A percentile compares a stretch with the other conserved stretches of the same genome.
Evolutionary conservation across 1,140 invertebrate species (phyloP).

Genomic region (Drosophila nasuta): DNA sequence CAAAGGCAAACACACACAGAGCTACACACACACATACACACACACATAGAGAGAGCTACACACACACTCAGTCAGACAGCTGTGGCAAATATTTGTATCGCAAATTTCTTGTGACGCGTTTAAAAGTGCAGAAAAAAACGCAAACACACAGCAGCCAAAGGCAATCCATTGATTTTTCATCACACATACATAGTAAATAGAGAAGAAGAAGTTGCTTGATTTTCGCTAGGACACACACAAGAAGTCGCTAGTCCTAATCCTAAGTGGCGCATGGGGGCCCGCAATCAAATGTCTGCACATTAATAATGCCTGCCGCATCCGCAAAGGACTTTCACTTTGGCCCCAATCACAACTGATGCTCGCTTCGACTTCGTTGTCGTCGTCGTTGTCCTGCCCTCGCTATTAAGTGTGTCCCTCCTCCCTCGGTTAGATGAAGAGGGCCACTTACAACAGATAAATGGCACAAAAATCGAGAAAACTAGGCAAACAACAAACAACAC

Average conservation of each 20-base stretch:
- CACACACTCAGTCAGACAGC: background rate
- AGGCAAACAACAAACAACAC: slow-evolving; percentile 58
- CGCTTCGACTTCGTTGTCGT: background rate
- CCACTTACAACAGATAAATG: slow-evolving; percentile 52
- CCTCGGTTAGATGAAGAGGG: background rate
- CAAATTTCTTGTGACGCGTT: slow-evolving; percentile 75
- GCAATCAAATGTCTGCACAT: slow-evolving; percentile 50
- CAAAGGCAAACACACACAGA: slow-evolving; percentile 8
- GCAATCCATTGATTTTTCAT: slow-evolving; percentile 79
- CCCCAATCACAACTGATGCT: slow-evolving; percentile 5
- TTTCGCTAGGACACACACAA: slow-evolving; percentile 13
- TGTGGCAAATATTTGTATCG: slow-evolving; percentile 39
- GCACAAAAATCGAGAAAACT: slow-evolving; percentile 58
- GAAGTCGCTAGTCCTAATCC: slow-evolving; percentile 27
- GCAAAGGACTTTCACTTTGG: slow-evolving; percentile 22
- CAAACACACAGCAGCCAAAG: slow-evolving; percentile 52
- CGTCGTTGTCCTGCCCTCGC: background rate
- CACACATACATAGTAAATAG: background rate
- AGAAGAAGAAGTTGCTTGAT: background rate
- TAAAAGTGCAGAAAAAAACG: slow-evolving; percentile 74
- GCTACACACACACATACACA: slow-evolving; percentile 24
- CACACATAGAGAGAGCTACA: slow-evolving; percentile 14
- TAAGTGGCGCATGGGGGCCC: slow-evolving; percentile 40
- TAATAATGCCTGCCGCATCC: slow-evolving; percentile 41
- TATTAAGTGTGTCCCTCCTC: background rate